Evolutionary conservation across 2,888 invertebrate genomes (phyloP), one percentile per base, ranked within the genome.

Genomic region (Trilocha varians): DNA sequence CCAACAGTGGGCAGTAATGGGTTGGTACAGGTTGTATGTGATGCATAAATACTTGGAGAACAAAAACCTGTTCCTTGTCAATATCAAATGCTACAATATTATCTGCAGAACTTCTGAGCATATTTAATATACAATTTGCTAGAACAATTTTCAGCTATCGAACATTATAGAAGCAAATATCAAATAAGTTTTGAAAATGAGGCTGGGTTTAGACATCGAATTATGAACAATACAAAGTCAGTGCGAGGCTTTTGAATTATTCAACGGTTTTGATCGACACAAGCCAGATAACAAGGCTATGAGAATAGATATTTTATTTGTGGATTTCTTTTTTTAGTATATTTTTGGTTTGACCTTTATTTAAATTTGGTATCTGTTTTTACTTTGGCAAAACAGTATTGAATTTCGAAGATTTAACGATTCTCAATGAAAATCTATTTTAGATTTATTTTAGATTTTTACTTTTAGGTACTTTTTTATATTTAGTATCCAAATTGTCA

Each of bases 191-290:
- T 6, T 48, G 39, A 25, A 52, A 56, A 54, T 49, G 46, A 52
- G 42, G 48, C 40, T 45, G 47, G 43, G 48, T 57, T 54, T 57
- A 58, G 53, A 48, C 50, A 47, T 52, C 53, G 55, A 64, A 64
- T 62, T 64, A 65, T 62, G 55, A 61, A 39, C 52, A 54, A 62
- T 63, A 65, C 57, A 59, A 52, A 59, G 53, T 52, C 54, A 48
- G 44, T 55, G 53, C 41, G 52, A 49, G 41, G 40, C 41, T 40
- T 36, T 44, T 65, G 59, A 64, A 65, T 65, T 52, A 65, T 65
- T 61, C 60, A 61, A 25, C 25, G 25, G 2, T 25, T 25, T 25
- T 25, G 3, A 25, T 25, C 25, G 25, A 6, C 4, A 4, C 25
- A 3, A 25, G 11, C 25, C 25, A 25, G 25, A 25, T 25, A 25